Evolutionary conservation across 2,888 invertebrate genomes (phyloP).

Genomic region (Gastrophysa polygoni): DNA sequence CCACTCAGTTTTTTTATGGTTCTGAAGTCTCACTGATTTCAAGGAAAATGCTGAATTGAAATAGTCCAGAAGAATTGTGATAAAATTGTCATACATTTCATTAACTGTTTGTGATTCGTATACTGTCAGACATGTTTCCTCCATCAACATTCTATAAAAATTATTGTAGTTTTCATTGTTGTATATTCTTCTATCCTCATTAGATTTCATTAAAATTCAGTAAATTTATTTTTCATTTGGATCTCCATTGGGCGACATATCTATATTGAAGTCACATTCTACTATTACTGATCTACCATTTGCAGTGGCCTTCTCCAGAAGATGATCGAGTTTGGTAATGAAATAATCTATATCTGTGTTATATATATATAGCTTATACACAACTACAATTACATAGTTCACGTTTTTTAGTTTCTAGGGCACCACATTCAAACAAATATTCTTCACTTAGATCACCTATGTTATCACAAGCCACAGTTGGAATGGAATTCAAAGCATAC

Average conservation of each 20-base stretch:
- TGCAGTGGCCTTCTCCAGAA: neutral
- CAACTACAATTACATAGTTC: neutral
- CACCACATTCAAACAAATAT: neutral
- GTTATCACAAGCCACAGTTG: neutral
- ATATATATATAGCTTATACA: constrained; percentile 5
- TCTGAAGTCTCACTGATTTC: neutral
- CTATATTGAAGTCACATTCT: constrained; percentile 1
- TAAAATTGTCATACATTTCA: neutral
- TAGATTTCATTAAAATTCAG: neutral
- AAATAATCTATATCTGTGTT: constrained; percentile 7
- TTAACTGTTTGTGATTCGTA: neutral
- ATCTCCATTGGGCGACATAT: constrained; percentile 4
- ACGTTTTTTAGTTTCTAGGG: neutral
- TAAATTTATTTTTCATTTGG: neutral
- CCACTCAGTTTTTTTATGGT: neutral
- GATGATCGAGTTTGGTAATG: neutral
- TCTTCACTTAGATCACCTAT: neutral
- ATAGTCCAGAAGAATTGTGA: neutral
- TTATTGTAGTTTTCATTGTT: neutral
- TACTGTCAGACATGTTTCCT: neutral
- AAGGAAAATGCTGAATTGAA: constrained; percentile 2
- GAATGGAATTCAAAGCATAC: constrained; percentile 1
- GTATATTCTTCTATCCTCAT: neutral
- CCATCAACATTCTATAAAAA: constrained; percentile 1
- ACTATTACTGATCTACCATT: neutral